Base-by-base conservation (phyloP, 2,113 vertebrate genomes). In the Upupa epops region DNA sequence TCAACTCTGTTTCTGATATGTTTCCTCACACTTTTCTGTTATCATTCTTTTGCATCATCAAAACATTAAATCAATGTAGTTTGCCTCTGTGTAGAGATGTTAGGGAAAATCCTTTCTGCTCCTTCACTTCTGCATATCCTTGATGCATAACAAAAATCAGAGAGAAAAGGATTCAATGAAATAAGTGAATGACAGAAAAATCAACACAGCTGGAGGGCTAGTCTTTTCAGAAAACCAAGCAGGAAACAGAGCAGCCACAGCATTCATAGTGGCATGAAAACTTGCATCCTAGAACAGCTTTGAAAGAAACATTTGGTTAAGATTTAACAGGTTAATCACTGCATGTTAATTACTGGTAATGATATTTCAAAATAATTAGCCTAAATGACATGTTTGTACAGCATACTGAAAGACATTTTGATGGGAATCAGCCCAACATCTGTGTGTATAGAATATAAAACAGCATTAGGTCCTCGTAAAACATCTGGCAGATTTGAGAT, bases 291-390 rank as follows among this genome's bases (percentile, higher is more conserved):
- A 48, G 49, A 46, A 20, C 32, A 16, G 24, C 25, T 88, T 71
- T 86, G 40, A 89, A 26, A 29, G 42, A 83, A 89, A 19, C 22
- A 79, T 64, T 82, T 83, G 17, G 40, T 91, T 64, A 52, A 61
- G 52, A 88, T 45, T 78, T 86, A 78, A 88, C 40, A 81, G 85
- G 59, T 71, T 61, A 82, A 56, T 75, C 9, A 24, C 40, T 19
- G 8, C 9, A 11, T 71, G 65, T 58, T 93, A 89, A 92, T 90
- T 94, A 75, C 51, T 56, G 51, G 79, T 90, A 96, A 96, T 80
- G 69, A 69, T 80, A 75, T 77, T 84, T 58, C 37, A 77, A 91
- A 79, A 80, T 56, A 88, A 91, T 95, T 80, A 86, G 55, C 40
- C 54, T 60, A 65, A 88, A 88, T 94, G 25, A 75, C 51, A 75